Evolutionary conservation across 2,888 invertebrate genomes (phyloP), one percentile per base, ranked within the genome.

Genomic region (Loripinus fragilis): DNA sequence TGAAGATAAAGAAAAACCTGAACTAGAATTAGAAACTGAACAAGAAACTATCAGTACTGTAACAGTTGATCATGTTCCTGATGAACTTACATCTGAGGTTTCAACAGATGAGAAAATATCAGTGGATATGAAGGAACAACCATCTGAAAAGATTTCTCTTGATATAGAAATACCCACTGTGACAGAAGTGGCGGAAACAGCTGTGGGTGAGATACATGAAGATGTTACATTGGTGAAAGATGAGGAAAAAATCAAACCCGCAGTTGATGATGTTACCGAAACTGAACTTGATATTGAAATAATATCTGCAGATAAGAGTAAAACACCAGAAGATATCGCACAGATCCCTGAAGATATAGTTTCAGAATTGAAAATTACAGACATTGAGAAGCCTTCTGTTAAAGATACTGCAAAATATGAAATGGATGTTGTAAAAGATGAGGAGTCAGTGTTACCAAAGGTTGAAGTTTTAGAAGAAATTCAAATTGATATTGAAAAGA

Each of bases 201-300:
- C 7, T 2, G 15, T 25, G 12, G 25, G 25, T 25, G 12, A 25
- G 25, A 25, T 25, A 25, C 2, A 7, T 25, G 25, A 12, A 52
- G 52, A 52, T 48, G 67, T 76, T 5, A 25, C 68, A 42, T 74
- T 65, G 55, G 45, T 65, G 17, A 35, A 52, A 30, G 12, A 30
- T 15, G 50, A 33, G 15, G 28, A 28, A 28, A 71, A 70, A 17
- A 8, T 70, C 20, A 70, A n/a, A 52, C 45, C 74, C 20, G 5
- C 1, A 38, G 28, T 74, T 74, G 50, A 68, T 35, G 68, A 74
- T 38, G 30, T 64, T 33, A 33, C 41, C 7, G 25, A n/a, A 65
- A 20, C 65, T 1, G 3, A 33, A 33, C 30, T 33, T 33, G 65
- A 65, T 3, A 30, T 65, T 65, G 65, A 65, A 7, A 65, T 65